Evolutionary conservation across 2,888 invertebrate genomes (phyloP).

Genomic region (Celastrina argiolus): DNA sequence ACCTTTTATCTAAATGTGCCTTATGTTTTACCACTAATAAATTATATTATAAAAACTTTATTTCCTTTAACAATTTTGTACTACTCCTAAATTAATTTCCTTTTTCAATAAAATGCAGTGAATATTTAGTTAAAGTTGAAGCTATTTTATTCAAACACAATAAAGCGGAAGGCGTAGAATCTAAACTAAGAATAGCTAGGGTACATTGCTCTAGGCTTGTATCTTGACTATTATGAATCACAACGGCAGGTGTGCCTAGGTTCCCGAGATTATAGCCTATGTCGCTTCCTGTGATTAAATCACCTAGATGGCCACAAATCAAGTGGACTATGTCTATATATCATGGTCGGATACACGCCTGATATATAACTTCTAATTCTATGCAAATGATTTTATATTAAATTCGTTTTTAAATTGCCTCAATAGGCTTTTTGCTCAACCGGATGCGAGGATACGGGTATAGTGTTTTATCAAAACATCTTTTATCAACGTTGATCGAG

Average conservation of each 20-base stretch:
- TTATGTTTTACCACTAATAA: too few species aligned
- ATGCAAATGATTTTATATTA: not conserved
- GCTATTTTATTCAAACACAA: not conserved
- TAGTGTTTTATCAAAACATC: conserved; percentile 33
- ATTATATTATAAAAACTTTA: not conserved
- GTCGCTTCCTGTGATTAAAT: conserved; percentile 73
- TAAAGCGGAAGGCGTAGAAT: not conserved
- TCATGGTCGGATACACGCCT: conserved; percentile 4
- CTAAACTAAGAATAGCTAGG: conserved; percentile 1
- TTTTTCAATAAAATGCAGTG: too few species aligned
- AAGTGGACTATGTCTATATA: conserved; percentile 37
- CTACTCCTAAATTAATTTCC: too few species aligned
- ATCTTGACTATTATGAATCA: conserved; percentile 20
- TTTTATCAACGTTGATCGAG: conserved; percentile 27
- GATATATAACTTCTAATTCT: conserved; percentile 14
- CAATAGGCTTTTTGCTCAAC: not conserved
- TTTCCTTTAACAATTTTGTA: too few species aligned
- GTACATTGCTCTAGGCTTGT: conserved; percentile 5
- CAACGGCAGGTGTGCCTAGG: conserved; percentile 17
- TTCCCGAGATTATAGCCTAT: conserved; percentile 30
- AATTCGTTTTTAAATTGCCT: not conserved
- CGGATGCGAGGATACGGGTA: conserved; percentile 19
- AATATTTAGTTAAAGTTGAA: too few species aligned
- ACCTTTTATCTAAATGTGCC: too few species aligned
- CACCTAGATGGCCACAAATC: conserved; percentile 59